Evolutionary conservation across 2,797 vertebrate genomes (phyloP).

Genomic region (Oreonectes daqikongensis): DNA sequence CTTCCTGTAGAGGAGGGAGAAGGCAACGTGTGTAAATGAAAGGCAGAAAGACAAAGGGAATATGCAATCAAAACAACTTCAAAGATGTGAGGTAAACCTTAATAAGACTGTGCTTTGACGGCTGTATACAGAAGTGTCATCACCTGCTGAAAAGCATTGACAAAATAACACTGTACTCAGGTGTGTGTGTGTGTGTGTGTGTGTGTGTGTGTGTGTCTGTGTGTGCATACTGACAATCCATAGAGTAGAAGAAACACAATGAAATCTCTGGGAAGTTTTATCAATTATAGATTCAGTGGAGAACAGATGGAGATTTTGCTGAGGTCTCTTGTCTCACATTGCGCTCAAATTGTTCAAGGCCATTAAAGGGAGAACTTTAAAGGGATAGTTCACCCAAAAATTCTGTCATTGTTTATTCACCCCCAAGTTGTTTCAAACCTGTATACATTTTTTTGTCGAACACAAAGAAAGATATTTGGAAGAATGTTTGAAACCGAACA

Average conservation of each 20-base stretch:
- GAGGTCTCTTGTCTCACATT: too few species aligned
- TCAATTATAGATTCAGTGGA: background rate
- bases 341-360: too few species aligned
- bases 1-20: conserved; percentile 33
- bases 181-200: conserved; percentile 11
- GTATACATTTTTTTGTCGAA: too few species aligned
- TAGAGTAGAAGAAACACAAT: background rate
- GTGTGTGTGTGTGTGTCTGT: conserved; percentile 15
- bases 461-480: too few species aligned
- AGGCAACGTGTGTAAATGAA: conserved; percentile 30
- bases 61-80: conserved; percentile 41
- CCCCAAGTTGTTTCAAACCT: too few species aligned
- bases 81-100: conserved; percentile 22
- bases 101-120: conserved; percentile 7
- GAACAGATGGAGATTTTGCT: background rate
- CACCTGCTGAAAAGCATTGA: conserved; percentile 18
- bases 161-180: background rate
- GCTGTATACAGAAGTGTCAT: conserved; percentile 8
- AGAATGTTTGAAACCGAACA: too few species aligned
- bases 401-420: too few species aligned
- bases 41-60: conserved; percentile 37
- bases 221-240: background rate
- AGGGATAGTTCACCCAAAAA: too few species aligned
- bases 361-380: too few species aligned
- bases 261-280: background rate